Conservation (phyloP, 2,113 vertebrate genomes). For the Podilymbus podiceps region DNA sequence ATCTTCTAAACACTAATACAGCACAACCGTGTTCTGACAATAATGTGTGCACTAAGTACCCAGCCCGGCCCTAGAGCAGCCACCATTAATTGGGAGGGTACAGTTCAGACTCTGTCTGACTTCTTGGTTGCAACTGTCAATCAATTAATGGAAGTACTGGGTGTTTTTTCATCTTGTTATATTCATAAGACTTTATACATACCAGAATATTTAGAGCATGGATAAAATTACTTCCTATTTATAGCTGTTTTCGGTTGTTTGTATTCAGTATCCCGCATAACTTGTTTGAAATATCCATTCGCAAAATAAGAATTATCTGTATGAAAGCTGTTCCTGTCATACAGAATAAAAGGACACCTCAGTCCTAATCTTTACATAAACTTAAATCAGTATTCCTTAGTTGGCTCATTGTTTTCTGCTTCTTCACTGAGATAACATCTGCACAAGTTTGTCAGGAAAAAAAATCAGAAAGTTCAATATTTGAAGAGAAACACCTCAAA, state of each 20-base stretch:
- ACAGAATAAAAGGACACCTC: background rate
- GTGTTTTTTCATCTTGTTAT: background rate
- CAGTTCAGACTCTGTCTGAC: background rate
- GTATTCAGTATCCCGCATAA: background rate
- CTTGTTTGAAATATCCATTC: background rate
- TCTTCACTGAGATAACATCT: slow-evolving; percentile 23
- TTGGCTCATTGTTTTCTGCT: background rate
- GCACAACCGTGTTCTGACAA: background rate
- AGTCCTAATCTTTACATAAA: background rate
- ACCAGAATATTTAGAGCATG: background rate
- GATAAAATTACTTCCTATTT: background rate
- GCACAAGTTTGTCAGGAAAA: background rate
- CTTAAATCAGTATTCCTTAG: background rate
- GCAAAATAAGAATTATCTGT: background rate
- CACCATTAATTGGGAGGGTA: background rate
- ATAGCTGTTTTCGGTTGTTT: background rate
- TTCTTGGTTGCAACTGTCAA: background rate
- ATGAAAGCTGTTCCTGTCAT: background rate
- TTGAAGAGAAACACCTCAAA: background rate
- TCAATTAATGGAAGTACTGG: background rate
- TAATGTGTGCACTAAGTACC: background rate
- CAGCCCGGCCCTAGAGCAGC: background rate
- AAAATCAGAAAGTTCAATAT: background rate
- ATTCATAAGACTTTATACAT: background rate
- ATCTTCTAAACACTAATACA: background rate